Percentiles rank a stretch among this genome's conserved stretches.
These are phyloP conservation scores for Pocota personata DNA, from an alignment of 2,888 invertebrate species.

Conservation along the genomic window DNA sequence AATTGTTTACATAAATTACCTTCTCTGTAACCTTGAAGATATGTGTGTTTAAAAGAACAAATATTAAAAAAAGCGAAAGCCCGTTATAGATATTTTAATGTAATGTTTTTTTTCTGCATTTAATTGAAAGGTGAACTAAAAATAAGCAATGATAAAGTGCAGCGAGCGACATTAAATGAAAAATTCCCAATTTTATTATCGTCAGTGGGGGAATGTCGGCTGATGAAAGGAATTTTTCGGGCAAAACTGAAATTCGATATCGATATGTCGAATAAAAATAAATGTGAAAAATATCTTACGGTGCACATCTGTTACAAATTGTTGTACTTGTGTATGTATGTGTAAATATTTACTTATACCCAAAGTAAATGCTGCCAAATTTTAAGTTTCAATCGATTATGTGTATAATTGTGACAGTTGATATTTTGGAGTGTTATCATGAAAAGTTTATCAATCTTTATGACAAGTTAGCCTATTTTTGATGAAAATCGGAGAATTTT, in stretches of 20 bases:
- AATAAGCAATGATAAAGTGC: background rate
- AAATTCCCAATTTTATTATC: background rate
- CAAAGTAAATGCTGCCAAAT: no score
- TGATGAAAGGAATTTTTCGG: background rate
- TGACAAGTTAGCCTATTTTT: no score
- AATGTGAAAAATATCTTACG: no score
- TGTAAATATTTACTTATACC: no score
- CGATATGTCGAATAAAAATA: background rate
- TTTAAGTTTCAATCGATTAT: no score
- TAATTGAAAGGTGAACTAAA: constrained; percentile 24
- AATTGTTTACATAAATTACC: constrained; percentile 64
- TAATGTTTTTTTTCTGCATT: constrained; percentile 25
- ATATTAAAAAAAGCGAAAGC: constrained; percentile 52
- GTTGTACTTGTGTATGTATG: no score
- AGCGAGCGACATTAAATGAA: background rate
- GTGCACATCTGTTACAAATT: no score
- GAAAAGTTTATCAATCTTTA: no score
- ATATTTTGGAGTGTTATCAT: no score
- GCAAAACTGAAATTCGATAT: background rate
- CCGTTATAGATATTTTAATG: constrained; percentile 24
- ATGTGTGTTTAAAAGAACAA: constrained; percentile 27
- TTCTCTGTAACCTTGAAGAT: constrained; percentile 60
- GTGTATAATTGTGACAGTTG: no score
- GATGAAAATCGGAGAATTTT: no score
- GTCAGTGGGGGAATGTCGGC: background rate